These are phyloP conservation scores for Hylia prasina DNA, from an alignment of 2,113 vertebrate genomes.

Conservation along the genomic window DNA sequence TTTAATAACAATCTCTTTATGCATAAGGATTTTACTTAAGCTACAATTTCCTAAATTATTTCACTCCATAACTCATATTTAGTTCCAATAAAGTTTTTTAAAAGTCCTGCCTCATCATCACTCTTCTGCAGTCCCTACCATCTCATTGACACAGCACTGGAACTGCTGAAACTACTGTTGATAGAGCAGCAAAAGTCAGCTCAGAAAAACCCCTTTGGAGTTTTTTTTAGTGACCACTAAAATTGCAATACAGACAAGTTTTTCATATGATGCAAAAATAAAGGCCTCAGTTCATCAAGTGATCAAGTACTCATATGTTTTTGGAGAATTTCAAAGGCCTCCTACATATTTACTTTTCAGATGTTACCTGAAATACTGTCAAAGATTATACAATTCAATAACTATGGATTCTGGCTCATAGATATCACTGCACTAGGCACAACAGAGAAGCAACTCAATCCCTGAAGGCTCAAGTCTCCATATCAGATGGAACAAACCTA, in stretches of 20 bases:
- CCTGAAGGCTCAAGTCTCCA: not conserved
- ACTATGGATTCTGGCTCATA: not conserved
- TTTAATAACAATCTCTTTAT: not conserved
- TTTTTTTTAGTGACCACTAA: accelerated
- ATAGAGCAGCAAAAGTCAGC: not conserved
- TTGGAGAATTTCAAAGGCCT: not conserved
- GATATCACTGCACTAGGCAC: not conserved
- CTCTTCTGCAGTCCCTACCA: not conserved
- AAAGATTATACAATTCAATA: not conserved
- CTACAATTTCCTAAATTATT: not conserved
- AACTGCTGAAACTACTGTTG: not conserved
- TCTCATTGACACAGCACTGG: not conserved
- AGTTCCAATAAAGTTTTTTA: not conserved
- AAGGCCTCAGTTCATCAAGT: not conserved
- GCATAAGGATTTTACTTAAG: not conserved
- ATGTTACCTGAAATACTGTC: not conserved
- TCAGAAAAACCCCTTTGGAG: not conserved
- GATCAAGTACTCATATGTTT: not conserved
- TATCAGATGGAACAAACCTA: not conserved
- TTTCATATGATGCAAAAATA: not conserved
- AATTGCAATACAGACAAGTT: not conserved
- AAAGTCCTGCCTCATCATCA: not conserved
- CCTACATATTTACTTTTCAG: not conserved
- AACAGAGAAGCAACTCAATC: not conserved
- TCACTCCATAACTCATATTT: not conserved